These are phyloP conservation scores for Heteractis magnifica DNA, from an alignment of 92 coral and sea anemone genomes.

Conservation along the genomic window DNA sequence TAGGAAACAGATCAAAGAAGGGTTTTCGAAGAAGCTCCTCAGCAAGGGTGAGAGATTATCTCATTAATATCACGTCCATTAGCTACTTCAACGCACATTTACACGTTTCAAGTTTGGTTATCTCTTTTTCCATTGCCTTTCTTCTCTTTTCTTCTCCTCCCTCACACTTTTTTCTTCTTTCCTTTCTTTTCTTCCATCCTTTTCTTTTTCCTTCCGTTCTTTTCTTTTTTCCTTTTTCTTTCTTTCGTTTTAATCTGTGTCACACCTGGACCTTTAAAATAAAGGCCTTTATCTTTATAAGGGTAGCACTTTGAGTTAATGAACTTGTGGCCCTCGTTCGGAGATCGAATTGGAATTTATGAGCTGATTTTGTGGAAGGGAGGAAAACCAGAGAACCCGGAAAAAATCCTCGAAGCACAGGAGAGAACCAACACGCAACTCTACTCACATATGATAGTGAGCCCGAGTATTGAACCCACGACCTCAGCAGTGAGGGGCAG, in stretches of 20 bases:
- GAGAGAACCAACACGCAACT: too few relatives aligned
- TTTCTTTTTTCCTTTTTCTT: neutral
- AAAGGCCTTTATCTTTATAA: too few relatives aligned
- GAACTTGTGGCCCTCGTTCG: too few relatives aligned
- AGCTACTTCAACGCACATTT: too few relatives aligned
- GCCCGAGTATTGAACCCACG: neutral
- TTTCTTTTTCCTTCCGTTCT: neutral
- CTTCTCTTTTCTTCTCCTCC: neutral
- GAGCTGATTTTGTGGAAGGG: too few relatives aligned
- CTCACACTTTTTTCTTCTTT: neutral
- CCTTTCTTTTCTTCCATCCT: neutral
- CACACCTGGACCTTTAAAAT: neutral
- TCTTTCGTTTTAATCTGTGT: neutral
- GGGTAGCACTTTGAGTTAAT: neutral
- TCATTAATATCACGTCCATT: neutral
- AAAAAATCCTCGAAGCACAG: too few relatives aligned
- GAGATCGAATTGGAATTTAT: too few relatives aligned
- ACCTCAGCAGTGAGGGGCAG: neutral
- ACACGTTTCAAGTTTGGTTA: neutral
- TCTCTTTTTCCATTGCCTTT: neutral
- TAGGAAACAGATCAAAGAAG: conserved; percentile 27
- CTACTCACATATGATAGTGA: neutral
- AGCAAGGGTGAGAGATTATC: conserved; percentile 35
- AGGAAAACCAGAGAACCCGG: too few relatives aligned
- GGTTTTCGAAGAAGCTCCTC: conserved; percentile 33